Evolutionary conservation across 2,113 vertebrate species (phyloP).

Genomic region (Sceloporus tristichus): DNA sequence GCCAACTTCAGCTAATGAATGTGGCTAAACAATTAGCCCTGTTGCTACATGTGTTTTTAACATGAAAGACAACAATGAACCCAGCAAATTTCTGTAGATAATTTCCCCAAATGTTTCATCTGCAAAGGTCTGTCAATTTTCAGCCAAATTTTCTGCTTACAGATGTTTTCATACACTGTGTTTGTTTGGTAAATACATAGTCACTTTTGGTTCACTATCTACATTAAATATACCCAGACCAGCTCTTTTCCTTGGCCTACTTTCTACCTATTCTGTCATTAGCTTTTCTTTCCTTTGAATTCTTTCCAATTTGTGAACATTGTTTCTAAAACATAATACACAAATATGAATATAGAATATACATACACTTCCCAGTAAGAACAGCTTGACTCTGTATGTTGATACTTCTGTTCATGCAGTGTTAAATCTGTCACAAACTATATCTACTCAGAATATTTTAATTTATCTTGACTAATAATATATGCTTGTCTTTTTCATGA

Average conservation of each 20-base stretch:
- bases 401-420: background rate
- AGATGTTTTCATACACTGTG: background rate
- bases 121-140: background rate
- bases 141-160: background rate
- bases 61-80: background rate
- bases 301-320: background rate
- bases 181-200: background rate
- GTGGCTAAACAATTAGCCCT: background rate
- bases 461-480: background rate
- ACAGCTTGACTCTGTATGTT: background rate
- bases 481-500: background rate
- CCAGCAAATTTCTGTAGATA: background rate
- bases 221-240: background rate
- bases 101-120: background rate
- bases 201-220: background rate
- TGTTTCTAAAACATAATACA: background rate
- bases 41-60: background rate
- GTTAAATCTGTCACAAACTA: background rate
- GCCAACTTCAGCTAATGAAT: background rate
- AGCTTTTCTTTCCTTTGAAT: slow-evolving; percentile 1
- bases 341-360: background rate
- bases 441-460: background rate
- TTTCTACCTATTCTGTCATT: background rate
- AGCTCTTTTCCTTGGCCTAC: background rate
- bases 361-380: background rate